Percentiles rank a stretch among this genome's conserved stretches.
These are phyloP conservation scores for Brassicogethes aeneus DNA, from an alignment of 2,888 invertebrate species.

Conservation along the genomic window DNA sequence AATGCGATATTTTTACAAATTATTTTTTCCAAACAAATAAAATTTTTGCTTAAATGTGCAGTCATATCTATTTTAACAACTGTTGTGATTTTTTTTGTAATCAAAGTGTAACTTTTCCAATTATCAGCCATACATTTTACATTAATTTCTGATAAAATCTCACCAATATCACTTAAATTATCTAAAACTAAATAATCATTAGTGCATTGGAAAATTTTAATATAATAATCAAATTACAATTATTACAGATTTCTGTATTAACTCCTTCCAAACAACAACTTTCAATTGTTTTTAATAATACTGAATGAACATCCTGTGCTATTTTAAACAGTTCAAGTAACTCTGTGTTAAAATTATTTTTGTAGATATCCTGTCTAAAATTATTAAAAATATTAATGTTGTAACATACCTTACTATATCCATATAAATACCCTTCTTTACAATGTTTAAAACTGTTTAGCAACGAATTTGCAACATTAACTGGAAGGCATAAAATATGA, in stretches of 20 bases:
- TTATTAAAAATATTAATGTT: too few relatives aligned
- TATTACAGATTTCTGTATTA: too few relatives aligned
- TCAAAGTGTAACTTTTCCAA: conserved; percentile 42
- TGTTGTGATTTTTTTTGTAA: background rate
- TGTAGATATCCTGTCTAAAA: conserved; percentile 24
- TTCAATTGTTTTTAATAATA: conserved; percentile 21
- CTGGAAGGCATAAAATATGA: background rate
- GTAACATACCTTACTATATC: background rate
- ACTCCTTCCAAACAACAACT: conserved; percentile 3
- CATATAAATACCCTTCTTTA: conserved; percentile 1
- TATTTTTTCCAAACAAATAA: background rate
- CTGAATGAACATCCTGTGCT: conserved; percentile 21
- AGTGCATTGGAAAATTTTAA: too few relatives aligned
- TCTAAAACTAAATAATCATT: conserved; percentile 45
- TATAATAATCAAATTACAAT: too few relatives aligned
- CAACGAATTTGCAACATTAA: background rate
- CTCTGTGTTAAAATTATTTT: conserved; percentile 20
- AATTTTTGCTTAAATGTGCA: background rate
- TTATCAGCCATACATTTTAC: conserved; percentile 48
- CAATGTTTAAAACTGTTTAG: conserved; percentile 1
- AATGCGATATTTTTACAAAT: background rate
- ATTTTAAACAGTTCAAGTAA: conserved; percentile 22
- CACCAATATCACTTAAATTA: conserved; percentile 43
- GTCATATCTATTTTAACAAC: background rate
- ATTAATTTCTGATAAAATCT: conserved; percentile 43